Conservation (phyloP, 2,113 vertebrate genomes). For the Morone chrysops region DNA sequence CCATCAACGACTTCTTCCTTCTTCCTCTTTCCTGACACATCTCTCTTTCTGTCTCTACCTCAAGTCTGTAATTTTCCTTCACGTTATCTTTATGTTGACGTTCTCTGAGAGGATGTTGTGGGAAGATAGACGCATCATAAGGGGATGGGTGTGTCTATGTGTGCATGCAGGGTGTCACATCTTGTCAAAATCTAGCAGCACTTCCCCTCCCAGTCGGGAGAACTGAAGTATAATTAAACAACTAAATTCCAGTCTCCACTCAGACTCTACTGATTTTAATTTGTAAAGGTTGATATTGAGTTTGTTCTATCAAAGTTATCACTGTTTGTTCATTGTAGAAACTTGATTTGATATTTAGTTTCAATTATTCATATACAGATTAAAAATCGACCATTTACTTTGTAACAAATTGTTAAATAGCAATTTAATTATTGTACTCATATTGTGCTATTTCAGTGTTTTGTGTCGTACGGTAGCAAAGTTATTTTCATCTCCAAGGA, state of each 20-base stretch:
- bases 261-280: not conserved
- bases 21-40: constrained; percentile 35
- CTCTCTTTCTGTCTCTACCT: constrained; percentile 23
- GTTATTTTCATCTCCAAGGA: too few relatives aligned
- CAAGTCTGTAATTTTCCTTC: constrained; percentile 30
- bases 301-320: not conserved
- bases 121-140: constrained; percentile 17
- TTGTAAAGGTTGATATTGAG: not conserved
- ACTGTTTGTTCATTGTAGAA: not conserved
- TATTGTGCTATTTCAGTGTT: too few relatives aligned
- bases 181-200: constrained; percentile 20
- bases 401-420: not conserved
- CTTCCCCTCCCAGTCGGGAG: constrained; percentile 13
- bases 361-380: not conserved
- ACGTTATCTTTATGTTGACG: constrained; percentile 17
- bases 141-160: constrained; percentile 7
- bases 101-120: constrained; percentile 5
- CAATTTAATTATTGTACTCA: too few relatives aligned
- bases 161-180: constrained; percentile 19
- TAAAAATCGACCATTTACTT: not conserved
- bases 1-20: constrained; percentile 16
- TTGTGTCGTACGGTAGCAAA: too few relatives aligned
- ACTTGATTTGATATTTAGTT: not conserved
- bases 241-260: not conserved
- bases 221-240: constrained; percentile 3